Base-by-base conservation (phyloP, 2,113 vertebrate species). In the Ciconia stormi region DNA sequence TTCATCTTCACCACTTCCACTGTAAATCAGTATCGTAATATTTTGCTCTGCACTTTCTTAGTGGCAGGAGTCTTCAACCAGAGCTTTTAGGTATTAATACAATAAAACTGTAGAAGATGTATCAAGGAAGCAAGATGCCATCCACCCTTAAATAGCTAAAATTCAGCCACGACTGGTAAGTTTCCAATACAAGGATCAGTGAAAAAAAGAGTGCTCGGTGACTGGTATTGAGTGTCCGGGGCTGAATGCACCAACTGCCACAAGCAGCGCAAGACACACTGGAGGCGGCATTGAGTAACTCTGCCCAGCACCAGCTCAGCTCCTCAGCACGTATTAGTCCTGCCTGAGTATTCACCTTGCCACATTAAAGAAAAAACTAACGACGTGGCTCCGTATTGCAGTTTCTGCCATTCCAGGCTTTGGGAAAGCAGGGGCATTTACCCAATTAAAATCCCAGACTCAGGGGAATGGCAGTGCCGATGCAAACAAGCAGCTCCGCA, bases 401-500 rank as follows among this genome's bases (percentile, higher is more conserved):
- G 59, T 21, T 73, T 52, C 53, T 86, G 58, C 42, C 46, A 59
- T 6, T 46, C 50, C 62, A 25, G 6, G 15, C 18, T 88, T 69
- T 40, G 47, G 76, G 27, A 53, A 71, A 52, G 42, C 50, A 13
- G 23, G 2, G 15, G 7, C 32, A 49, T 20, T 65, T 73, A 21
- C 29, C 32, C 29, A 22, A 7, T 8, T 19, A 55, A 47, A 69
- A 26, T 6, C 15, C 23, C 70, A 62, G 19, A 34, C 17, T 15
- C 16, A 8, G 5, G 9, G 52, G 26, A 86, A 53, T 0, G 0
- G 52, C 55, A 59, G n/a, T 0, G 0, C 38, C 2, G 2, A 86
- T 4, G 16, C 36, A 15, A 66, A 40, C 22, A 11, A 19, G 42
- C 0, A 1, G 27, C 59, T 66, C 36, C 12, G 34, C 6, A 0